phyloP scores from a whole-genome alignment of 2,113 vertebrate genomes.

The Phycodurus eques region DNA sequence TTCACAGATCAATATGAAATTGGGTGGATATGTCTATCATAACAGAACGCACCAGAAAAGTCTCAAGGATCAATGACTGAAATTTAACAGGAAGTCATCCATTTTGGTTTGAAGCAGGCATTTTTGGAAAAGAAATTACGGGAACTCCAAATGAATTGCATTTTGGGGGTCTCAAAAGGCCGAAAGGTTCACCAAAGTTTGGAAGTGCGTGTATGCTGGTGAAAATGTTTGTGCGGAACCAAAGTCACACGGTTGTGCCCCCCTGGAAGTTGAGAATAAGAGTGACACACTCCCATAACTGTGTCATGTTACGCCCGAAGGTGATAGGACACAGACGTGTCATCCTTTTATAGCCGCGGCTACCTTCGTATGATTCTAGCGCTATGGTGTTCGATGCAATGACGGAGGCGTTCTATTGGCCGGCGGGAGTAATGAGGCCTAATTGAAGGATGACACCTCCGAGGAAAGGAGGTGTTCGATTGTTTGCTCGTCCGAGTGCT shows the following conservation, averaged over 20 bases:
- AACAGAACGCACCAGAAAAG: background rate
- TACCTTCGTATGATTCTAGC: background rate
- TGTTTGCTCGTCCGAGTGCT: background rate
- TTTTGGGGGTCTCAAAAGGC: too few relatives aligned
- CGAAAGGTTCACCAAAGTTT: too few relatives aligned
- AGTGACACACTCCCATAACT: background rate
- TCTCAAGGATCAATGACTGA: too few relatives aligned
- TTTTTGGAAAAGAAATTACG: background rate
- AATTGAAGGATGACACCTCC: background rate
- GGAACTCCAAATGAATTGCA: too few relatives aligned
- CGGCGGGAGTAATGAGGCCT: background rate
- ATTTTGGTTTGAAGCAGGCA: background rate
- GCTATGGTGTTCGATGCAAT: background rate
- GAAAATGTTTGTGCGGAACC: too few relatives aligned
- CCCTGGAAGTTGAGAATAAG: background rate
- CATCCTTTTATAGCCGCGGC: background rate
- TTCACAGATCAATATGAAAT: background rate
- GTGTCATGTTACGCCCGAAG: background rate
- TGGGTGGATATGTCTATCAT: background rate
- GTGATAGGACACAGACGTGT: background rate
- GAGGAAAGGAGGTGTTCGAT: background rate
- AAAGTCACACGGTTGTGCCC: too few relatives aligned
- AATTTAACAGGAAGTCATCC: background rate
- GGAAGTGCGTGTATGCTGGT: too few relatives aligned
- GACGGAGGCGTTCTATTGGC: background rate